A percentile compares a stretch with the other conserved stretches of the same genome.
Conservation (phyloP, 2,888 invertebrate species). For the Chalcosyrphus nemorum region DNA sequence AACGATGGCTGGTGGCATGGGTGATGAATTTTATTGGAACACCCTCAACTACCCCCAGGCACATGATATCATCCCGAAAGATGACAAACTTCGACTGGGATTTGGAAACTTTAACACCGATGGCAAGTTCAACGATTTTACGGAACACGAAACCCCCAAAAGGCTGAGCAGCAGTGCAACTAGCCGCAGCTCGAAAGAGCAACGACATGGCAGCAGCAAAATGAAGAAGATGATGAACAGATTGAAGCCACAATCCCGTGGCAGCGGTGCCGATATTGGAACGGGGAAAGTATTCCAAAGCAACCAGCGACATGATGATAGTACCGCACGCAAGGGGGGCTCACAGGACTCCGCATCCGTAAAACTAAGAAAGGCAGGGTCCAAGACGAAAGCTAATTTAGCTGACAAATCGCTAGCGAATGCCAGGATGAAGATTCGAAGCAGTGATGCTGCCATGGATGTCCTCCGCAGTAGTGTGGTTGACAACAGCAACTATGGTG, state of each 20-base stretch:
- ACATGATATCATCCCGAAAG: not conserved
- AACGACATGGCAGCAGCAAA: not conserved
- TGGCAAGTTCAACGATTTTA: not conserved
- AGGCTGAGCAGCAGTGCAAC: not conserved
- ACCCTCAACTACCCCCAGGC: constrained; percentile 44
- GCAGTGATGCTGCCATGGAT: constrained; percentile 3
- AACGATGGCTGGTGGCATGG: constrained; percentile 43
- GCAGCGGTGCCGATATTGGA: not conserved
- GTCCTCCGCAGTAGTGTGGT: constrained; percentile 2
- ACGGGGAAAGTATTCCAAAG: not conserved
- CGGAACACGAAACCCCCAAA: not conserved
- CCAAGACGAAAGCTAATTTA: constrained; percentile 29
- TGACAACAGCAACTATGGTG: not conserved
- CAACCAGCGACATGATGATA: constrained; percentile 8
- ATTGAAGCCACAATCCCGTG: not conserved
- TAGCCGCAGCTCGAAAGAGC: too few relatives aligned
- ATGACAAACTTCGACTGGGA: too few relatives aligned
- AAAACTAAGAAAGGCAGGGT: too few relatives aligned
- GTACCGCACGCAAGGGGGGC: constrained; percentile 1
- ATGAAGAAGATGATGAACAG: not conserved
- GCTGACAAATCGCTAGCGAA: constrained; percentile 40
- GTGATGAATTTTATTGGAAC: constrained; percentile 62
- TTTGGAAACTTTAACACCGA: not conserved
- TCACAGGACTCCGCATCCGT: not conserved
- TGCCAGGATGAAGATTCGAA: constrained; percentile 24